Evolutionary conservation across 2,113 vertebrate species (phyloP).

Genomic region (Craseonycteris thonglongyai): DNA sequence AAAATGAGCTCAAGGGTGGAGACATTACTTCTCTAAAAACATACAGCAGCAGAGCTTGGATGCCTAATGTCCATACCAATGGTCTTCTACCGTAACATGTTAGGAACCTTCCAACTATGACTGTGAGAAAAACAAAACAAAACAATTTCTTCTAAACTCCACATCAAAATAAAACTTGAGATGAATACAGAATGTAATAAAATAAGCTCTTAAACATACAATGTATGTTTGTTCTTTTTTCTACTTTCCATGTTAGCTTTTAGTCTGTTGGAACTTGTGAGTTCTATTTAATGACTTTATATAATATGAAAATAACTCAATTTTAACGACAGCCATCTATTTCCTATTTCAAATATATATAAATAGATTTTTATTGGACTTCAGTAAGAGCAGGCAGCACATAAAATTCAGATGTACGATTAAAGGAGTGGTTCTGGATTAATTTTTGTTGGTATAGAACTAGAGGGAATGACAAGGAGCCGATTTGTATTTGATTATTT

Average conservation of each 20-base stretch:
- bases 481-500: constrained; percentile 26
- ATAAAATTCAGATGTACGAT: constrained; percentile 1
- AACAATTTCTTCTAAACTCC: not conserved
- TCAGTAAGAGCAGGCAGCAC: not conserved
- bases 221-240: not conserved
- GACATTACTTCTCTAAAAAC: not conserved
- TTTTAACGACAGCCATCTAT: not conserved
- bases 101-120: not conserved
- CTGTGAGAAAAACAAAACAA: not conserved
- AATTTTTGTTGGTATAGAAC: not conserved
- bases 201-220: constrained; percentile 1
- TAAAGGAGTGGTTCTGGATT: not conserved
- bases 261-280: not conserved
- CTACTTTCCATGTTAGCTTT: not conserved
- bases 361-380: not conserved
- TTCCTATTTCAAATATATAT: not conserved
- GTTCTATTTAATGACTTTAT: not conserved
- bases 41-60: not conserved
- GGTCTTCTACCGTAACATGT: not conserved
- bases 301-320: not conserved
- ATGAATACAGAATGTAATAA: not conserved
- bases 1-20: not conserved
- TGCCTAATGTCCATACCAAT: not conserved
- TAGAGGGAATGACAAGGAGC: constrained; percentile 1
- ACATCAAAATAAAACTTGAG: not conserved